These are phyloP conservation scores for Barbus barbus DNA, from an alignment of 2,113 vertebrate genomes.

Conservation along the genomic window DNA sequence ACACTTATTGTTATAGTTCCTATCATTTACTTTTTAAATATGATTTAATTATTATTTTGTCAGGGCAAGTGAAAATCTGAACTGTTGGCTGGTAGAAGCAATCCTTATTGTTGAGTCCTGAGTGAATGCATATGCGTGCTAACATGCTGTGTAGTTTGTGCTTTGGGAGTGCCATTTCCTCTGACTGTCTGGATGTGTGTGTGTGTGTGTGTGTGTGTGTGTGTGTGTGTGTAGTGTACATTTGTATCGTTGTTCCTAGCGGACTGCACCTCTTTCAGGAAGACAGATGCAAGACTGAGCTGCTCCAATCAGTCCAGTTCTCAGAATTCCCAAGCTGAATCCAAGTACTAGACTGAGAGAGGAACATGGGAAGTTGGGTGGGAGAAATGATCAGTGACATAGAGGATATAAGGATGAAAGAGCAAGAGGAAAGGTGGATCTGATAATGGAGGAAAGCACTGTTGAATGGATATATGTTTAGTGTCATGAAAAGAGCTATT, in stretches of 20 bases:
- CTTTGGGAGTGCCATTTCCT: conserved; percentile 42
- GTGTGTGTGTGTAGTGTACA: conserved; percentile 7
- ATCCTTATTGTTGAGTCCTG: conserved; percentile 22
- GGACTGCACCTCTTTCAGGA: conserved; percentile 54
- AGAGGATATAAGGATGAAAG: conserved; percentile 17
- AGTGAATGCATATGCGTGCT: conserved; percentile 33
- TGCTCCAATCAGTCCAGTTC: conserved; percentile 42
- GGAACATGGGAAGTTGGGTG: conserved; percentile 15
- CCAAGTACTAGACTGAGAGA: conserved; percentile 6
- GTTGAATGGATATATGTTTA: not conserved
- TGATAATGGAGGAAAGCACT: not conserved
- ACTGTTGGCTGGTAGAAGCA: not conserved
- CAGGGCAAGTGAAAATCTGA: not conserved
- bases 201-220: conserved; percentile 33
- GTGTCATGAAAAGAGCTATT: conserved; percentile 8
- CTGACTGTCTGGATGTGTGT: conserved; percentile 37
- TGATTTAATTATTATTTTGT: not conserved
- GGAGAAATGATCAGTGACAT: not conserved
- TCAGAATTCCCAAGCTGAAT: conserved; percentile 33
- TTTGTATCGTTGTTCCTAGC: conserved; percentile 31
- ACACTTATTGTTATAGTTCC: not conserved
- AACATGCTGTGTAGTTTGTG: conserved; percentile 12
- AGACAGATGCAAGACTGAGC: conserved; percentile 50
- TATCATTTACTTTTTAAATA: not conserved
- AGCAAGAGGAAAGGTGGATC: conserved; percentile 39